phyloP scores from a whole-genome alignment of 2,113 vertebrate genomes.

The Oxyura jamaicensis region DNA sequence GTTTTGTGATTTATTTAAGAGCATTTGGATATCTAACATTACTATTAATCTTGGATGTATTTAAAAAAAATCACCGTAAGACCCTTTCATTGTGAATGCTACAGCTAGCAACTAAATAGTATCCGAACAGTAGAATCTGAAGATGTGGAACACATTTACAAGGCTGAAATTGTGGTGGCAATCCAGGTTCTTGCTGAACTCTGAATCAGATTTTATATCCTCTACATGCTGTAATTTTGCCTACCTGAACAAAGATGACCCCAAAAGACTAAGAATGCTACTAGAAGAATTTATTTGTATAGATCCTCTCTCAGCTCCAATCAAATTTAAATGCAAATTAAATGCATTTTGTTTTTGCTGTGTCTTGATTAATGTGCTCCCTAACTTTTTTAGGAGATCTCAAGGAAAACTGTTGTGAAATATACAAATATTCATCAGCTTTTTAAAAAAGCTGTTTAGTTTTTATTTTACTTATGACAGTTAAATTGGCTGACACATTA shows the following conservation, averaged over 20 bases:
- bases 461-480: slow-evolving; percentile 33
- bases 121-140: neutral
- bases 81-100: neutral
- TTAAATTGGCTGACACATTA: slow-evolving; percentile 41
- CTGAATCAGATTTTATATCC: neutral
- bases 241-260: neutral
- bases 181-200: neutral
- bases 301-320: neutral
- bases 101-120: neutral
- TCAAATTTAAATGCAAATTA: slow-evolving; percentile 11
- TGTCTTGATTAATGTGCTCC: neutral
- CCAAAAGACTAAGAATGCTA: neutral
- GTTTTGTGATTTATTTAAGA: neutral
- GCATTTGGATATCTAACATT: neutral
- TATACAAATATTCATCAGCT: neutral
- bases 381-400: neutral
- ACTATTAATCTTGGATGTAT: neutral
- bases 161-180: neutral
- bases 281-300: neutral
- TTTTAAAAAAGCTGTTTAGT: slow-evolving; percentile 11
- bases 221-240: neutral
- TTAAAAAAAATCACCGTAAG: neutral
- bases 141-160: too few relatives aligned
- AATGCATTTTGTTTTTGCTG: neutral
- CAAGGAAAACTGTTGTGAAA: neutral